These are phyloP conservation scores for Zapus hudsonius DNA, from an alignment of 2,113 vertebrate genomes.

Conservation along the genomic window DNA sequence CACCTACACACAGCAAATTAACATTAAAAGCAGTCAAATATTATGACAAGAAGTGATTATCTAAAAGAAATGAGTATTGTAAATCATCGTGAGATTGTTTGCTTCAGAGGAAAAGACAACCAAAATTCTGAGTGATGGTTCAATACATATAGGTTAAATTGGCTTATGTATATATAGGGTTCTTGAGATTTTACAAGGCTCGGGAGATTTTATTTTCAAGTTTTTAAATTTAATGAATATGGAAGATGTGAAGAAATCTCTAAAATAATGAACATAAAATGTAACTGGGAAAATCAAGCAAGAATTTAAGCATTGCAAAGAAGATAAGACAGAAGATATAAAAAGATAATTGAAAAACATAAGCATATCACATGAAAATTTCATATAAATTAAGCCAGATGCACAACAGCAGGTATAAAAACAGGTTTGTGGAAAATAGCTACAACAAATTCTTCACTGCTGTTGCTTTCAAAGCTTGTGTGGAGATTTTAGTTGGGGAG, in stretches of 20 bases:
- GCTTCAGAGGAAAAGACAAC: neutral
- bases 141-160: neutral
- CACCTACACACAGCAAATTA: neutral
- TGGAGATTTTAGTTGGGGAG: too few relatives aligned
- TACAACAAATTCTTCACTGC: neutral
- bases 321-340: neutral
- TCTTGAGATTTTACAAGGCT: neutral
- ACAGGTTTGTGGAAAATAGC: neutral
- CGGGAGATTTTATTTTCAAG: neutral
- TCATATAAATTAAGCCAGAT: neutral
- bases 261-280: neutral
- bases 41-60: neutral
- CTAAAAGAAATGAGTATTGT: too few relatives aligned
- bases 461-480: neutral
- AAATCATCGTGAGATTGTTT: neutral
- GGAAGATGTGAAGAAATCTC: neutral
- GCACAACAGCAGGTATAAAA: neutral
- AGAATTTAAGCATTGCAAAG: neutral
- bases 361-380: neutral
- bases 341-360: neutral
- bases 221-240: neutral
- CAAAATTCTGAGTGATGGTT: neutral
- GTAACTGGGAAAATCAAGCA: neutral
- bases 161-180: neutral
- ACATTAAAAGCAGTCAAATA: neutral